Conservation (phyloP, 1,140 invertebrate species). For the Triops cancriformis region DNA sequence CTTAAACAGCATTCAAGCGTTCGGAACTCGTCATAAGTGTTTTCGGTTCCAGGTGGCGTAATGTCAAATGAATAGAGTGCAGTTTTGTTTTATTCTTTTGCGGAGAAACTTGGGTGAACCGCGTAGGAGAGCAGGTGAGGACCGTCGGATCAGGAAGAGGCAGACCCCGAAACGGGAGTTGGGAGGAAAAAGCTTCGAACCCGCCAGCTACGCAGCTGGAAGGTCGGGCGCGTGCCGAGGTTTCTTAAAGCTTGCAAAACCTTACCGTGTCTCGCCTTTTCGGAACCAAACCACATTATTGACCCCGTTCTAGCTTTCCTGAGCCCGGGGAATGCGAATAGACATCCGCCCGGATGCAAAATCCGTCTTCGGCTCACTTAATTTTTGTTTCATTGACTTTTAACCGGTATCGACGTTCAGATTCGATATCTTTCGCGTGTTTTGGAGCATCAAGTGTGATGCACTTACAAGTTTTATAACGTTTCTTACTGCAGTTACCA, state of each 20-base stretch:
- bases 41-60: not conserved
- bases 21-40: not conserved
- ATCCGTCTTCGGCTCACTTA: not conserved
- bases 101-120: not conserved
- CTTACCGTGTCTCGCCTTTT: not conserved
- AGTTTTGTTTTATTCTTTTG: not conserved
- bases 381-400: not conserved
- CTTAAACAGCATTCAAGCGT: not conserved
- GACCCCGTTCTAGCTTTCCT: not conserved
- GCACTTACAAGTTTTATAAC: not conserved
- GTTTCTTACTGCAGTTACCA: no score
- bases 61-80: not conserved
- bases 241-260: slow-evolving; percentile 14
- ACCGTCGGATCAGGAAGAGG: not conserved
- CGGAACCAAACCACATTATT: slow-evolving; percentile 5
- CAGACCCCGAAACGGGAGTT: not conserved
- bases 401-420: not conserved
- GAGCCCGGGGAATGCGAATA: not conserved
- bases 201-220: not conserved
- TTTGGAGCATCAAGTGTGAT: not conserved
- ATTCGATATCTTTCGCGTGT: not conserved
- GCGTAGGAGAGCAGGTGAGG: slow-evolving; percentile 4
- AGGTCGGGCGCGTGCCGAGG: slow-evolving; percentile 11
- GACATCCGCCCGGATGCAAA: not conserved
- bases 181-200: not conserved